phyloP scores from a whole-genome alignment of 2,888 invertebrate species.

The Philopedon plagiatum region DNA sequence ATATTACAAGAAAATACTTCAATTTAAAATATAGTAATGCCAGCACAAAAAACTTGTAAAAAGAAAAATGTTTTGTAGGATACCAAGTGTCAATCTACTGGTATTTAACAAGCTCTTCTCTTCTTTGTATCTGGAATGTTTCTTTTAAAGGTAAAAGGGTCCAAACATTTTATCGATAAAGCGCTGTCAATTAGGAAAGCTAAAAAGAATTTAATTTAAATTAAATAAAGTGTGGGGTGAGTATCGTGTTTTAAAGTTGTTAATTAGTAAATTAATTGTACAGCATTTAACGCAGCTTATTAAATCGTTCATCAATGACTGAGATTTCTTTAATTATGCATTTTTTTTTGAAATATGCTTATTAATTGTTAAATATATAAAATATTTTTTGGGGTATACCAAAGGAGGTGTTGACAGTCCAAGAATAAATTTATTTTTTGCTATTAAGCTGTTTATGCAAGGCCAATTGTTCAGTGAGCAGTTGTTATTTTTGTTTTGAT shows the following conservation, averaged over 20 bases:
- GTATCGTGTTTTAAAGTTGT: not conserved
- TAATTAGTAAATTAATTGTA: not conserved
- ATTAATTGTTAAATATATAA: no score
- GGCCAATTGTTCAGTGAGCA: no score
- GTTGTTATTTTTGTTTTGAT: no score
- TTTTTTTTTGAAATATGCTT: no score
- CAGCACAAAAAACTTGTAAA: not conserved
- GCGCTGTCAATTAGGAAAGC: not conserved
- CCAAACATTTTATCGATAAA: not conserved
- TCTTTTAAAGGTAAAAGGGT: not conserved
- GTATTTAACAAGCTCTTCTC: not conserved
- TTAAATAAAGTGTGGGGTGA: not conserved
- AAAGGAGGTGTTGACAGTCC: no score
- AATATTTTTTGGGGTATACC: no score
- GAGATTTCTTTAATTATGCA: no score
- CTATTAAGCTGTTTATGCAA: no score
- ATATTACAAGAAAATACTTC: not conserved
- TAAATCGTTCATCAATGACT: no score
- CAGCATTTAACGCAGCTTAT: not conserved
- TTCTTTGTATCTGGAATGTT: conserved; percentile 1
- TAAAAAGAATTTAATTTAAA: not conserved
- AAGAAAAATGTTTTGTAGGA: not conserved
- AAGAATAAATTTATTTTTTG: no score
- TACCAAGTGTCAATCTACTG: not conserved
- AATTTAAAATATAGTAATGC: not conserved